phyloP scores from a whole-genome alignment of 2,888 invertebrate species.

The Aphelenchoides bicaudatus region DNA sequence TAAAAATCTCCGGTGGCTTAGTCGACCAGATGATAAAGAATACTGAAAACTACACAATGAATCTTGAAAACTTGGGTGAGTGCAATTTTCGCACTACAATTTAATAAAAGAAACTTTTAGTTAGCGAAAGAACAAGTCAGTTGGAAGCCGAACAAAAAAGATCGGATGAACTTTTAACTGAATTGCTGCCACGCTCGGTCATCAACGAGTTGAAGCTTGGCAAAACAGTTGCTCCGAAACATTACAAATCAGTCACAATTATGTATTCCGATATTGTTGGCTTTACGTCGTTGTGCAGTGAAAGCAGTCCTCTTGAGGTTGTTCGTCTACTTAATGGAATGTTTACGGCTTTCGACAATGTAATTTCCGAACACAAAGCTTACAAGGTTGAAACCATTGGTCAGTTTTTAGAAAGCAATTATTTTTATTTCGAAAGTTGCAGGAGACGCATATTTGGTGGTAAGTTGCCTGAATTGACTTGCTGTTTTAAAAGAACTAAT shows the following conservation, averaged over 20 bases:
- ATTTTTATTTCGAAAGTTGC: too few relatives aligned
- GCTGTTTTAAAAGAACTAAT: too few relatives aligned
- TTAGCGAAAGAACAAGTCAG: conserved; percentile 45
- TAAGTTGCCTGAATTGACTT: too few relatives aligned
- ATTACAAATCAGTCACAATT: conserved; percentile 49
- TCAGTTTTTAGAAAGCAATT: too few relatives aligned
- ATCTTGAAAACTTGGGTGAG: conserved; percentile 47
- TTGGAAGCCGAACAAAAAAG: conserved; percentile 45
- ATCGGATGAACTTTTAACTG: conserved; percentile 46
- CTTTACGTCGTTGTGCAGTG: conserved; percentile 57
- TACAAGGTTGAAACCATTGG: conserved; percentile 59
- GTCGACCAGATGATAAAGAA: conserved; percentile 57
- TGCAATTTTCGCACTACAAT: too few relatives aligned
- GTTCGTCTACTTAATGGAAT: conserved; percentile 52
- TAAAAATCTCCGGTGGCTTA: conserved; percentile 56
- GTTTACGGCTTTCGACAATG: conserved; percentile 52
- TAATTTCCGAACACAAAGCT: conserved; percentile 49
- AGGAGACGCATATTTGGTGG: too few relatives aligned
- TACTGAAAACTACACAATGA: conserved; percentile 49
- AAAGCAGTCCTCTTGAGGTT: conserved; percentile 55
- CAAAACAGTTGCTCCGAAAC: conserved; percentile 37
- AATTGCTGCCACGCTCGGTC: conserved; percentile 51
- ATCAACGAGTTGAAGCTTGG: conserved; percentile 50
- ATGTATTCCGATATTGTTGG: conserved; percentile 59
- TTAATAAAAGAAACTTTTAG: too few relatives aligned